Conservation (phyloP, 2,888 invertebrate genomes). For the Corythucha ciliata region DNA sequence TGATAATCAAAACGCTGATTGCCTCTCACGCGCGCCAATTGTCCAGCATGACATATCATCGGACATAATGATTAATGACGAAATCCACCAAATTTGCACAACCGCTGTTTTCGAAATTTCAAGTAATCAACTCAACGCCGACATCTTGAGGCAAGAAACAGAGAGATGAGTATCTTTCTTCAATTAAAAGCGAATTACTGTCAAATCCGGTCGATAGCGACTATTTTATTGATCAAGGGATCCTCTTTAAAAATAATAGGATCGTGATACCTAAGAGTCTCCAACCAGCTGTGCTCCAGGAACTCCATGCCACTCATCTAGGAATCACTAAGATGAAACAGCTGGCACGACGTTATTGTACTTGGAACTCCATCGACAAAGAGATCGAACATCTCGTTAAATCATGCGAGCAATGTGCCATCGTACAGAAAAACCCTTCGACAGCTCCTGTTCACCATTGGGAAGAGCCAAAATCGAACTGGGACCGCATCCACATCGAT, state of each 20-base stretch:
- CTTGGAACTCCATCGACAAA: conserved; percentile 36
- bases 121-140: not conserved
- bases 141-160: conserved; percentile 6
- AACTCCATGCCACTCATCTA: conserved; percentile 4
- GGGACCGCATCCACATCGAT: conserved; percentile 14
- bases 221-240: not conserved
- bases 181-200: not conserved
- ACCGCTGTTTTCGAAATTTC: not conserved
- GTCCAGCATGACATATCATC: not conserved
- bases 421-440: conserved; percentile 6
- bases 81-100: not conserved
- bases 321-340: conserved; percentile 36
- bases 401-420: not conserved
- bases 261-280: not conserved
- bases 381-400: conserved; percentile 32
- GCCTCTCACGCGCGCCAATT: conserved; percentile 7
- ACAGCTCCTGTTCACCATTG: conserved; percentile 6
- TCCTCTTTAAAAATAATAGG: conserved; percentile 1
- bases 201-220: not conserved
- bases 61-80: conserved; percentile 4
- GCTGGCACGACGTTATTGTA: conserved; percentile 34
- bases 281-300: not conserved
- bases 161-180: not conserved
- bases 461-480: conserved; percentile 31
- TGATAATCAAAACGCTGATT: conserved; percentile 10